Percentiles rank a stretch among this genome's conserved stretches.
These are phyloP conservation scores for Zoanthus sociatus DNA, from an alignment of 92 coral and sea anemone genomes.

Conservation along the genomic window DNA sequence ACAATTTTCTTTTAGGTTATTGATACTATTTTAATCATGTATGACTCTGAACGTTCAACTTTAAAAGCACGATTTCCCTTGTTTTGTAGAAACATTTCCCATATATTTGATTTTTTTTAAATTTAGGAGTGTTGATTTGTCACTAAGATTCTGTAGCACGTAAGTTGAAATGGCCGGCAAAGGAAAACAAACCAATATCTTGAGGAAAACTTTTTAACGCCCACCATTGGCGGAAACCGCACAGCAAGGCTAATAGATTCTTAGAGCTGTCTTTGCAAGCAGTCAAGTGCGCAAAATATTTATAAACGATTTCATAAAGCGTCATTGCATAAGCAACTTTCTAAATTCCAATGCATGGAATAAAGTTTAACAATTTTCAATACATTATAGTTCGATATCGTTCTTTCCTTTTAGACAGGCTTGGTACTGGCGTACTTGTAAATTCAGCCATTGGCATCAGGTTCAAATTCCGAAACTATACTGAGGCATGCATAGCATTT, in stretches of 20 bases:
- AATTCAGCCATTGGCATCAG: not conserved
- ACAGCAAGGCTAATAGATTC: slow-evolving; percentile 46
- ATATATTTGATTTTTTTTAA: not conserved
- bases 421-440: not conserved
- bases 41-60: not conserved
- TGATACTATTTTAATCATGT: not conserved
- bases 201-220: slow-evolving; percentile 9
- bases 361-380: not conserved
- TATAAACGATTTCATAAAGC: slow-evolving; percentile 15
- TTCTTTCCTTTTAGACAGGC: not conserved
- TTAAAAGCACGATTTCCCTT: not conserved
- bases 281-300: slow-evolving; percentile 6
- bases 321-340: slow-evolving; percentile 17
- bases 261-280: slow-evolving; percentile 10
- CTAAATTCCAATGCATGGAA: not conserved
- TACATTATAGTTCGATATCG: not conserved
- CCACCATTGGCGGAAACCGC: slow-evolving; percentile 44
- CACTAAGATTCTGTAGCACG: slow-evolving; percentile 15
- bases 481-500: not conserved
- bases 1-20: not conserved
- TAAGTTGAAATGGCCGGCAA: slow-evolving; percentile 25
- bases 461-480: not conserved
- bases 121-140: not conserved
- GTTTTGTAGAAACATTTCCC: not conserved
- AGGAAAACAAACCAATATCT: slow-evolving; percentile 38